Evolutionary conservation across 2,888 invertebrate species (phyloP), one percentile per base, ranked within the genome.

Genomic region (Halictus ligatus): DNA sequence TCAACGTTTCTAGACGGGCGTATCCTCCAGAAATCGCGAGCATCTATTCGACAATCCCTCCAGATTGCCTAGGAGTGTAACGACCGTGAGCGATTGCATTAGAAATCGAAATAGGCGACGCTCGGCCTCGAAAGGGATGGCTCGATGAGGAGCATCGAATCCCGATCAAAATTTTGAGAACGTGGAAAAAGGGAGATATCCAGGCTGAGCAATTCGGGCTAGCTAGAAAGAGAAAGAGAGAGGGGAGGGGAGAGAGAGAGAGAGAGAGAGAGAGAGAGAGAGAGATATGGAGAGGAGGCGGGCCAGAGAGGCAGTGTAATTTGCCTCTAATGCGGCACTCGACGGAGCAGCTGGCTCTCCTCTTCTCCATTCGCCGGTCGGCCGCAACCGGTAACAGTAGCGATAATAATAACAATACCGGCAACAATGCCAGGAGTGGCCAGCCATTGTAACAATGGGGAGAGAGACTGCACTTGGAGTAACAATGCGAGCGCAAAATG

Each of bases 401-500:
- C 94, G 92, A 94, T 93, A 94, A 94, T 94, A 94, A 94, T 93
- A 94, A 94, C 94, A 95, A 94, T 93, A 91, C 92, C 74, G 92
- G 90, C 93, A 94, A 94, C 94, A 94, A 94, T 94, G 92, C 93
- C 92, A 94, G 92, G 93, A 93, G 93, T 93, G 93, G 93, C 92
- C 92, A 89, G 90, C 89, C 92, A 90, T 87, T 90, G 91, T 91
- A 92, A 94, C 93, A 93, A 93, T 93, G 91, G 92, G 87, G 82
- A 83, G 92, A 83, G 92, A 76, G 77, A 91, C 93, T 94, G 94
- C 94, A 94, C 94, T 95, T 93, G 93, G 90, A 93, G 93, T 94
- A 94, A 95, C 94, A 95, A 95, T 94, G 93, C 94, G 91, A 92
- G 92, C 91, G 91, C 92, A 95, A 94, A 95, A 94, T 94, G 94